Conservation (phyloP, 64 coral and sea anemone species). For the Montipora cactus region DNA sequence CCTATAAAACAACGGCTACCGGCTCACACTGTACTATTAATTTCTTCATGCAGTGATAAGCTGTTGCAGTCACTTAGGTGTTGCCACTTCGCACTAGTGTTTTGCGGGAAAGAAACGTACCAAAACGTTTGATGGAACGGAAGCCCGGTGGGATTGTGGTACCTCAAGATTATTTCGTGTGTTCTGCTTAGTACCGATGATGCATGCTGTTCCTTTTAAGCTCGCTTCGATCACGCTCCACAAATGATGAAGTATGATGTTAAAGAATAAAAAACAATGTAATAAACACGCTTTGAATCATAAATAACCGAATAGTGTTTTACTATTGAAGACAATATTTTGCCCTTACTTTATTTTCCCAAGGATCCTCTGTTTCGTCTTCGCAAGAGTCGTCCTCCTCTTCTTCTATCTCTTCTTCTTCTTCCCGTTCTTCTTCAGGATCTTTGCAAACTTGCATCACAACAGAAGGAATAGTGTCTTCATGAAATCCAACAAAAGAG, state of each 20-base stretch:
- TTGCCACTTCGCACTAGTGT: background rate
- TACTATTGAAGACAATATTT: background rate
- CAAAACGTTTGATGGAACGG: background rate
- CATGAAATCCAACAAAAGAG: slow-evolving; percentile 91
- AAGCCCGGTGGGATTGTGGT: background rate
- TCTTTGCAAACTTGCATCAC: slow-evolving; percentile 76
- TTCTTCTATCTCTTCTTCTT: no score
- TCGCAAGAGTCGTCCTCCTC: background rate
- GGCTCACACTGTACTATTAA: background rate
- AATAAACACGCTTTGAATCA: no score
- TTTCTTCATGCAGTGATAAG: background rate
- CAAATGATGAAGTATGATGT: no score
- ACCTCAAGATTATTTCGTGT: no score
- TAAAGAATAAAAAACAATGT: no score
- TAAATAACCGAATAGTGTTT: no score
- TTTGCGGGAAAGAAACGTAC: background rate
- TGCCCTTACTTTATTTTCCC: background rate
- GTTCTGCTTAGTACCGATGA: no score
- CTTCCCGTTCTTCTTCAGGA: background rate
- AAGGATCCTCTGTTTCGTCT: slow-evolving; percentile 31
- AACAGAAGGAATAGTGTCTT: slow-evolving; percentile 77
- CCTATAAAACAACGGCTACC: no score
- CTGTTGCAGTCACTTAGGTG: background rate
- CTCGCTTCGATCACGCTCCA: no score
- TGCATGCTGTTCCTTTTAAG: no score